Percentiles rank a stretch among this genome's conserved stretches.
phyloP scores from a whole-genome alignment of 2,113 vertebrate genomes.

The Pollachius pollachius region DNA sequence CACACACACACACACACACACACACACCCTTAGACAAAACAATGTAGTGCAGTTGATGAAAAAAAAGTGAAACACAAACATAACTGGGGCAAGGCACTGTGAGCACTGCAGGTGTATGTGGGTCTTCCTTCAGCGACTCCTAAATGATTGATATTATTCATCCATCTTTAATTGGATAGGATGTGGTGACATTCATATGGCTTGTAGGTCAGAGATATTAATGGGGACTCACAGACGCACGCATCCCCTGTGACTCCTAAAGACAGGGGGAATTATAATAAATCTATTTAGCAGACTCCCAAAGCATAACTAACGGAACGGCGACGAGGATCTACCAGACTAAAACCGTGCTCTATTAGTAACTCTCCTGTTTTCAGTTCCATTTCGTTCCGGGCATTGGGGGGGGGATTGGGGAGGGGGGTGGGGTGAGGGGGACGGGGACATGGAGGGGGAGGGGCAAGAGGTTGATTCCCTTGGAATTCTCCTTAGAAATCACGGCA shows the following conservation, averaged over 20 bases:
- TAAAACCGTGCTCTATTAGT: too few species aligned
- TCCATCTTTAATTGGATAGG: conserved; percentile 52
- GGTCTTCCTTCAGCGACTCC: conserved; percentile 15
- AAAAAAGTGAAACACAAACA: too few species aligned
- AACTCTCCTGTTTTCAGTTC: too few species aligned
- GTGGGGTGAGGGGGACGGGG: too few species aligned
- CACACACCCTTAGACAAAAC: too few species aligned
- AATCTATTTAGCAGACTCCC: conserved; percentile 46
- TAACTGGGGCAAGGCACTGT: conserved; percentile 5
- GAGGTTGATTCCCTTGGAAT: background rate
- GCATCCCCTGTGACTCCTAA: conserved; percentile 38
- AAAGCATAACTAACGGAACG: conserved; percentile 2
- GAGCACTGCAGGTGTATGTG: conserved; percentile 25
- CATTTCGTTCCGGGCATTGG: too few species aligned
- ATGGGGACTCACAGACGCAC: conserved; percentile 51
- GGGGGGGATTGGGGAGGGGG: too few species aligned
- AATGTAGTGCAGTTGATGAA: too few species aligned
- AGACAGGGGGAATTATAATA: conserved; percentile 52
- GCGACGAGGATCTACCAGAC: conserved; percentile 19
- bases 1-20: too few species aligned
- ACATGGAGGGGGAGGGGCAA: background rate
- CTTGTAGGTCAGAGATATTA: conserved; percentile 60
- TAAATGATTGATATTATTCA: conserved; percentile 47
- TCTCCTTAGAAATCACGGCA: conserved; percentile 37
- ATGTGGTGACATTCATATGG: conserved; percentile 54